Evolutionary conservation across 2,113 vertebrate species (phyloP), one percentile per base, ranked within the genome.

Genomic region (Hiodon tergisus): DNA sequence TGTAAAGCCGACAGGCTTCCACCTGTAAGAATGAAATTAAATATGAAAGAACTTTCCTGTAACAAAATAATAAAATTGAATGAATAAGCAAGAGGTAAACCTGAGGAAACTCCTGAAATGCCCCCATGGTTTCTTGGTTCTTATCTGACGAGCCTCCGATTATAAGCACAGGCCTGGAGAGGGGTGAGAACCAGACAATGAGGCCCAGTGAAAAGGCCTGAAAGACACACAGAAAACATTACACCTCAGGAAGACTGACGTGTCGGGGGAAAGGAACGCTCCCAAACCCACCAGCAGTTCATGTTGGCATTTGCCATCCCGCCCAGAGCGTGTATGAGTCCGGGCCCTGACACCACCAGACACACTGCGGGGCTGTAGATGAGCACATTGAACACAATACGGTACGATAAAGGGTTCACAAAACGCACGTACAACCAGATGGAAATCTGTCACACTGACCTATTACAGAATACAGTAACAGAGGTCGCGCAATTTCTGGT

Each of bases 71-170:
- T 5, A 53, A 13, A 17, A 8, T 8, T 54, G 7, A 47, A 14
- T 14, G 14, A 59, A 4, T 59, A 11, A 7, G 47, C 46, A 13
- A 70, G 9, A 7, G 63, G 0, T 4, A 5, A 89, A 99, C 97
- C 94, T 99, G 96, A 73, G 96, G 95, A 75, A 99, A 98, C 86
- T 99, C 97, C 83, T 98, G 97, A 83, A 99, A 99, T 59, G 95
- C 96, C 72, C 97, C 97, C 86, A 95, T 93, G 7, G 91, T 95
- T 86, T 99, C 95, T 78, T 98, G 96, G 87, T 91, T 93, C 83
- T 83, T 88, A 88, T 98, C 95, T 50, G 94, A 94, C 63, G 97
- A 97, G 48, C 97, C 97, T 59, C 93, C 97, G 57, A 99, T 89
- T 77, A 99, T 94, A 83, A 98, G 76, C 81, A 99, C 88, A 46